Base-by-base conservation (phyloP, 2,113 vertebrate species). In the Callocephalon fimbriatum region DNA sequence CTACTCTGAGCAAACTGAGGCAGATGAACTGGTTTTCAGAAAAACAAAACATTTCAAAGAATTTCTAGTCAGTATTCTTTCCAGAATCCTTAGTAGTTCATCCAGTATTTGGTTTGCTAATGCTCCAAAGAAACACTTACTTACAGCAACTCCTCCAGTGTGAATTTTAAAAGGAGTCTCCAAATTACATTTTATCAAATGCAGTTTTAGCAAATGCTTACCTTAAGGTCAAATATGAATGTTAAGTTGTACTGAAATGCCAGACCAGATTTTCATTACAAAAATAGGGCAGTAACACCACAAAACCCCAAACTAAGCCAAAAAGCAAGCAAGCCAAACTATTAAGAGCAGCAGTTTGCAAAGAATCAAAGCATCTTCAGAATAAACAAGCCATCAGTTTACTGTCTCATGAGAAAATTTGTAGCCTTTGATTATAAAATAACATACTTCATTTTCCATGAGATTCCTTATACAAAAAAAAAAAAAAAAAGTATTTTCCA, bases 11-110 rank as follows among this genome's bases (percentile, higher is more conserved):
- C 68, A 86, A 90, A 95, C 16, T 29, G 37, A 80, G 61, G 88
- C 53, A 92, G 86, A 38, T 65, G 22, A 95, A 91, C 83, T 50
- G 59, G 86, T 84, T 94, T 77, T 38, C 50, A 86, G 42, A 77
- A 86, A 95, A 95, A 81, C 19, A 83, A 75, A 40, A 59, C 1
- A 22, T 75, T 87, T 79, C 62, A 87, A 18, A 48, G 20, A 45
- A 38, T 42, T 81, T 38, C 31, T 61, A 89, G 48, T 44, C 87
- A 84, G 16, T 14, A 47, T 61, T 75, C 61, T 85, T 72, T 78
- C 31, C 70, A 62, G 42, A 81, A 37, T 68, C 32, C 31, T 75
- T 78, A 87, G 9, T 3, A 54, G 25, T 50, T 76, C 27, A 58
- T 35, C 21, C 32, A 59, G 32, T 32, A 56, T 72, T 90, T 65